Evolutionary conservation across 1,140 invertebrate species (phyloP).

Genomic region (Arion vulgaris): DNA sequence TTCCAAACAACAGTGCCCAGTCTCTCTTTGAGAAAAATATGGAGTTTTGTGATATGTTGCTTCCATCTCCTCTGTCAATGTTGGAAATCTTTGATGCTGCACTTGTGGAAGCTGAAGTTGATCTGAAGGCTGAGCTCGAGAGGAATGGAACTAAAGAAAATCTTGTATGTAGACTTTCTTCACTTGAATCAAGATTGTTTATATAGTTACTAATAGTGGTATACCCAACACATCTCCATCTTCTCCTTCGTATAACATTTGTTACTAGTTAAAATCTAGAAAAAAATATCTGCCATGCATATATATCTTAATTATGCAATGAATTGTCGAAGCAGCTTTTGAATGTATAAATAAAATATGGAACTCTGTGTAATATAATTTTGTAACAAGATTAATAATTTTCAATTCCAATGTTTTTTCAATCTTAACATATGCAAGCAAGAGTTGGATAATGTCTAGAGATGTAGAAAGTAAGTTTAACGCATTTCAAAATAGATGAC

Average conservation of each 20-base stretch:
- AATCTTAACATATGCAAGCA: too few species aligned
- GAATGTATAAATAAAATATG: too few species aligned
- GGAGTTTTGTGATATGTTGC: conserved; percentile 76
- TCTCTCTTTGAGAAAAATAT: conserved; percentile 77
- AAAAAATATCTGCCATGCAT: not conserved
- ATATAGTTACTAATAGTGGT: not conserved
- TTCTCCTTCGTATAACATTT: too few species aligned
- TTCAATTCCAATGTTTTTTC: too few species aligned
- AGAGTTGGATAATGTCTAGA: too few species aligned
- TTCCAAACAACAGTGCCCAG: conserved; percentile 75
- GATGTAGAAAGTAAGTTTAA: too few species aligned
- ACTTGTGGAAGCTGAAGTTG: conserved; percentile 75
- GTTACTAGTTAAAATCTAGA: not conserved
- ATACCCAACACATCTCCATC: too few species aligned
- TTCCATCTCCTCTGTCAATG: conserved; percentile 75
- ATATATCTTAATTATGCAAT: not conserved
- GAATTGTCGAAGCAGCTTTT: not conserved
- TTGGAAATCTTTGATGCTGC: conserved; percentile 79
- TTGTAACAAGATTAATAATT: too few species aligned
- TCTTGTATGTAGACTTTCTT: conserved; percentile 35
- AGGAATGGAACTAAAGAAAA: conserved; percentile 25
- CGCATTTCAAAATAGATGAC: too few species aligned
- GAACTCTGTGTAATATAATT: too few species aligned
- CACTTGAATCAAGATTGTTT: not conserved
- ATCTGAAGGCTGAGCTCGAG: conserved; percentile 52